Base-by-base conservation (phyloP, 2,113 vertebrate species). In the Papio anubis region DNA sequence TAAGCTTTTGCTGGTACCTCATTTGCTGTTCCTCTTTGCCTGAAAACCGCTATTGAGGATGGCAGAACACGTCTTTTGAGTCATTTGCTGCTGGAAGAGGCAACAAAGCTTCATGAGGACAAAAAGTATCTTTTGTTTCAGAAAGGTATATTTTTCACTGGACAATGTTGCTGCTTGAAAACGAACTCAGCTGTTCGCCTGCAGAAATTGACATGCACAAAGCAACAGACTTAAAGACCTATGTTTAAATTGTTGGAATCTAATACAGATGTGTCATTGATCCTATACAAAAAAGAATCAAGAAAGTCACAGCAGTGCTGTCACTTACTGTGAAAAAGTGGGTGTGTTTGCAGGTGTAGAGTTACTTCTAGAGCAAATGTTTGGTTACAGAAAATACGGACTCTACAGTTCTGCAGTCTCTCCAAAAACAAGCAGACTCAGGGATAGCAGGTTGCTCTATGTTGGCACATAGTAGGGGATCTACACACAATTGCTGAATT, bases 81-180 rank as follows among this genome's bases (percentile, higher is more conserved):
- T 79, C 75, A n/a, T 93, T 94, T 88, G 57, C 92, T 92, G 27
- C 79, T 93, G 70, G 82, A 85, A 95, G 90, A 85, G 83, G 78
- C 93, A 72, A 89, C 87, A 92, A 87, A 95, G 96, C 93, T 92
- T 87, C 40, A 11, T 12, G 61, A 30, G 64, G 89, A 96, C 80
- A 97, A 61, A 90, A 97, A 90, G 25, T 97, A 57, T 73, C 40
- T 80, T 86, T 96, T 91, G 86, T 84, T 92, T 80, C 88, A 80
- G n/a, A 27, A 94, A 96, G 88, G 85, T 97, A 66, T 92, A 32
- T 96, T 97, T 95, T 97, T 96, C 83, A 88, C 27, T 10, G n/a
- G 78, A 6, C 61, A 87, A 0, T 80, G 57, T 70, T 95, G 81
- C 88, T 72, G 78, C 78, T 83, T 88, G 75, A 81, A 50, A 95